Percentiles rank a stretch among this genome's conserved stretches.
Conservation (phyloP, 2,888 invertebrate genomes). For the Drosophila monieri region DNA sequence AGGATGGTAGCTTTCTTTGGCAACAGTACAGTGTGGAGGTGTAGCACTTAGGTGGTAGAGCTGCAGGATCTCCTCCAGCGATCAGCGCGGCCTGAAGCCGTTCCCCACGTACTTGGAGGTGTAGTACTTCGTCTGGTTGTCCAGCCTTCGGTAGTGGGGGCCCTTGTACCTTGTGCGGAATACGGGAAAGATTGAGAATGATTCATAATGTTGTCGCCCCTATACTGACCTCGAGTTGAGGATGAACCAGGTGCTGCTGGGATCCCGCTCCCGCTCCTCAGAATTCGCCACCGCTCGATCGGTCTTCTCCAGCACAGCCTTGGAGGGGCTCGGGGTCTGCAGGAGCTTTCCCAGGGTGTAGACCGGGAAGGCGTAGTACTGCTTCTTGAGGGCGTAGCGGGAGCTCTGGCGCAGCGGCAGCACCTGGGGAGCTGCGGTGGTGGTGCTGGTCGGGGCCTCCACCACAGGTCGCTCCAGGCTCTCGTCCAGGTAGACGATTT, state of each 20-base stretch:
- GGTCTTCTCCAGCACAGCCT: constrained; percentile 2
- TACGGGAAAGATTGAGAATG: neutral
- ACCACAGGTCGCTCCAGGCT: constrained; percentile 62
- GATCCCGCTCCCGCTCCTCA: constrained; percentile 1
- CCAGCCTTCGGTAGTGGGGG: constrained; percentile 42
- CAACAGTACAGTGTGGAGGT: neutral
- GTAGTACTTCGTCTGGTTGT: constrained; percentile 49
- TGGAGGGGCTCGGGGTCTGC: constrained; percentile 23
- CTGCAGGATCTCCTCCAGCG: neutral
- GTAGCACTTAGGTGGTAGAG: neutral
- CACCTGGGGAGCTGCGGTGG: constrained; percentile 13
- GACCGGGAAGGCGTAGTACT: constrained; percentile 76
- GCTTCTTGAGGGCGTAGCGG: constrained; percentile 62
- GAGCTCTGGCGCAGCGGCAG: constrained; percentile 58
- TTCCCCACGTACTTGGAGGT: constrained; percentile 62
- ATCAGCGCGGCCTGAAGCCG: constrained; percentile 1
- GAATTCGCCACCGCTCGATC: constrained; percentile 19
- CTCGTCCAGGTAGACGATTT: constrained; percentile 74
- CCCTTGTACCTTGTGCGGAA: constrained; percentile 72
- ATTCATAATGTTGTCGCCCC: accelerated
- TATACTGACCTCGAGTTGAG: constrained; percentile 74
- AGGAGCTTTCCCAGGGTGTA: constrained; percentile 74
- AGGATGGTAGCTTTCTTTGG: neutral
- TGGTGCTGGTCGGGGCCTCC: constrained; percentile 8
- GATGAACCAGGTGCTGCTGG: constrained; percentile 77